phyloP scores from a whole-genome alignment of 2,113 vertebrate genomes.

The Ellobius talpinus region DNA sequence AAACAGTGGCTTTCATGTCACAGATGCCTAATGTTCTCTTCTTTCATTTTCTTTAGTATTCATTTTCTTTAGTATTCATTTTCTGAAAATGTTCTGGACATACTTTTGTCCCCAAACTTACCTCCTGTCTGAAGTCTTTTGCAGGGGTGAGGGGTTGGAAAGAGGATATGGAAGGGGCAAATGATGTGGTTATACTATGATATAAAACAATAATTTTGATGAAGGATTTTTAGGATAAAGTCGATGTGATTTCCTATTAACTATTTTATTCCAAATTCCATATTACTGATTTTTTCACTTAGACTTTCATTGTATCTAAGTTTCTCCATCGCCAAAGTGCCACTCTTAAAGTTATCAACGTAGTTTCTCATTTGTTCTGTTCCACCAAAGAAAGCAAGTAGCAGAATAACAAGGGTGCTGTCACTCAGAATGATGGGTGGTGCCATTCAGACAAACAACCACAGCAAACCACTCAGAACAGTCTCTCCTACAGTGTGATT shows the following conservation, averaged over 20 bases:
- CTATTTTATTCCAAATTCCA: background rate
- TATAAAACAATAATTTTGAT: background rate
- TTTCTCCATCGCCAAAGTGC: background rate
- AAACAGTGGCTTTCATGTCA: background rate
- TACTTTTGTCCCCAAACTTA: background rate
- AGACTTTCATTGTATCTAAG: background rate
- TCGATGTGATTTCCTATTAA: background rate
- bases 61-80: background rate
- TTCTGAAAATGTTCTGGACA: background rate
- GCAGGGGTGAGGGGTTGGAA: fast-evolving
- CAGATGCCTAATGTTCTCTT: background rate
- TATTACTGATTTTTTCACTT: background rate
- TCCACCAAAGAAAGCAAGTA: background rate
- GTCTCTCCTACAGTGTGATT: background rate
- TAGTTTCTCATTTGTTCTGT: background rate
- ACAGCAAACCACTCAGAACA: background rate
- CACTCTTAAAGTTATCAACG: background rate
- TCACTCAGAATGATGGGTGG: background rate
- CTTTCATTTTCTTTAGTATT: background rate
- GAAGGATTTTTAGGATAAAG: background rate
- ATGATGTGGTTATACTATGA: background rate
- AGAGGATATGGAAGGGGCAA: background rate
- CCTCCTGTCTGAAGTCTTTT: background rate
- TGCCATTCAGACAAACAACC: background rate
- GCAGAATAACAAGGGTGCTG: background rate